Evolutionary conservation across 2,113 vertebrate genomes (phyloP).

Genomic region (Hymenochirus boettgeri): DNA sequence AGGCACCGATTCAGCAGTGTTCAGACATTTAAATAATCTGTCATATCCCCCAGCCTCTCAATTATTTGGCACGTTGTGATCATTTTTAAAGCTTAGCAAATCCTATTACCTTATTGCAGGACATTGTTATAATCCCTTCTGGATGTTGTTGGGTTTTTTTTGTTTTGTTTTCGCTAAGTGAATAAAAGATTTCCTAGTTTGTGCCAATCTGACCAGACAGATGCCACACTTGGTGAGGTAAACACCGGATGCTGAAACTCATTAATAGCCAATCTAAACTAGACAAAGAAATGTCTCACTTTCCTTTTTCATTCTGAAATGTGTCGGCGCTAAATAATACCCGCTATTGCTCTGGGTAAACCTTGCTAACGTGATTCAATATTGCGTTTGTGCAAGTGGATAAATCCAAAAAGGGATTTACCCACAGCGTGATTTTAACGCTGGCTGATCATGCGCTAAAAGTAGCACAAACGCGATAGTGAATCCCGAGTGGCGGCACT

Average conservation of each 20-base stretch:
- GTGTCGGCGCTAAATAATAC: too few relatives aligned
- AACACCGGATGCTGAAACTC: conserved; percentile 1
- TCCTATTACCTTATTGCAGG: conserved; percentile 15
- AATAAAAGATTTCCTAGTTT: conserved; percentile 10
- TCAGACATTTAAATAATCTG: conserved; percentile 33
- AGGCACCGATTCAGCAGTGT: conserved; percentile 16
- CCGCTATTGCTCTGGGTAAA: too few relatives aligned
- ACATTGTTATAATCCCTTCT: not conserved
- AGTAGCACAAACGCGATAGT: too few relatives aligned
- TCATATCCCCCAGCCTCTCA: conserved; percentile 33
- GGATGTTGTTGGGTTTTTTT: too few relatives aligned
- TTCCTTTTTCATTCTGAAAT: too few relatives aligned
- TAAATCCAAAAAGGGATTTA: too few relatives aligned
- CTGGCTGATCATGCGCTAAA: too few relatives aligned
- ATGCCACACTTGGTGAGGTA: conserved; percentile 23
- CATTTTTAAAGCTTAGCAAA: conserved; percentile 16
- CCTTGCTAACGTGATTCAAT: too few relatives aligned
- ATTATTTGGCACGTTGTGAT: conserved; percentile 33
- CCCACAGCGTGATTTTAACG: too few relatives aligned
- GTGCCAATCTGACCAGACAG: conserved; percentile 30
- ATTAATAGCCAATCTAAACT: not conserved
- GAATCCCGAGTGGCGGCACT: too few relatives aligned
- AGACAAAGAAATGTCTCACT: not conserved
- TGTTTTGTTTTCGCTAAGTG: not conserved
- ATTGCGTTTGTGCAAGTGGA: too few relatives aligned